Evolutionary conservation across 1,140 invertebrate genomes (phyloP), one percentile per base, ranked within the genome.

Genomic region (Cephus cinctus): DNA sequence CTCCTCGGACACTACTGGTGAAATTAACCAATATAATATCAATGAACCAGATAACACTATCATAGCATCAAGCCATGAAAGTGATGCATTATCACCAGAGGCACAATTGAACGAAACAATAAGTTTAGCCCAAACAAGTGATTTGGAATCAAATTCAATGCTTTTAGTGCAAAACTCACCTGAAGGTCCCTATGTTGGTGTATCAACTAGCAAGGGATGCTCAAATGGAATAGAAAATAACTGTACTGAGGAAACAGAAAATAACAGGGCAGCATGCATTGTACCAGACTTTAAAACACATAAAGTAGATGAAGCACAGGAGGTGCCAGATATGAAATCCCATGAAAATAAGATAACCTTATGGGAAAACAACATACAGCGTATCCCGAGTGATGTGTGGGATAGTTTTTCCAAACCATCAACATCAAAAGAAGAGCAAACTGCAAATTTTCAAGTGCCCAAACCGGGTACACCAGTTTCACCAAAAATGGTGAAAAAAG

Each of bases 401-500:
- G 9, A 38, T n/a, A 12, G n/a, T 19, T 9, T 14, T 5, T 11
- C 35, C 12, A 18, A 20, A 19, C 4, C 8, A 23, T 12, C 20
- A 1, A 9, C 9, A 36, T 16, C 1, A 36, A 16, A 14, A 9
- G 35, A 36, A 30, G 9, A 8, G 27, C 34, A n/a, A n/a, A n/a
- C n/a, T 27, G 25, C 16, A 18, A 3, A 9, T 5, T 41, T 41
- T 20, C 6, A 50, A 47, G 34, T 67, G 27, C 69, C 69, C 22
- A 52, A 61, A 31, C 31, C 57, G 22, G 69, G 69, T 3, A 67
- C 65, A 1, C 45, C 50, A 20, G 71, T 76, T 2, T 56, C 59
- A 25, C 32, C 61, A 12, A 70, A 71, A 42, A 59, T 59, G 14
- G 54, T 80, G 6, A 83, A 81, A 64, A 78, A 80, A 65, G 87